A percentile compares a stretch with the other conserved stretches of the same genome.
phyloP scores from a whole-genome alignment of 2,113 vertebrate species.

The Acinonyx jubatus region DNA sequence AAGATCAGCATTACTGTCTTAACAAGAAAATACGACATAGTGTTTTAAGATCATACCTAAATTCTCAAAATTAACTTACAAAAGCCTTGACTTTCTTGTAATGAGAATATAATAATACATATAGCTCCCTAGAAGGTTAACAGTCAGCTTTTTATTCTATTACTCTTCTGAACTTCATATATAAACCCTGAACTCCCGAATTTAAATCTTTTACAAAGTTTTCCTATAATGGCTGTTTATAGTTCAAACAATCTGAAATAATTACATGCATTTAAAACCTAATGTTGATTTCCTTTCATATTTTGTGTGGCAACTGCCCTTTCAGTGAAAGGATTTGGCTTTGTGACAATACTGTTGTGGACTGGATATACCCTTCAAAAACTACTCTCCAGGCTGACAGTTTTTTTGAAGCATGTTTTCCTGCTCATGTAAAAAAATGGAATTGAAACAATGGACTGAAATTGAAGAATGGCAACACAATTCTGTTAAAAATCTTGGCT shows the following conservation, averaged over 20 bases:
- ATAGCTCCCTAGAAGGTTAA: not conserved
- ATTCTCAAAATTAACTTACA: not conserved
- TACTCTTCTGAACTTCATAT: conserved; percentile 24
- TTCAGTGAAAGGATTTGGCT: not conserved
- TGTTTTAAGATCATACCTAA: conserved; percentile 26
- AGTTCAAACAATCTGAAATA: conserved; percentile 15
- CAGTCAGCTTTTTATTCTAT: not conserved
- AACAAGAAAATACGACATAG: not conserved
- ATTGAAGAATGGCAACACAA: not conserved
- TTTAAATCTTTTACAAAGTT: not conserved
- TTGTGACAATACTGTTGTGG: not conserved
- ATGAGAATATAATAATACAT: conserved; percentile 16
- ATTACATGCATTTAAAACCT: conserved; percentile 9
- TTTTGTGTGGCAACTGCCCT: not conserved
- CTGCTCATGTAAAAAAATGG: not conserved
- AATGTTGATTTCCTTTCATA: not conserved
- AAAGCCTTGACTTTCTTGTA: not conserved
- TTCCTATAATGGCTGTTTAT: not conserved
- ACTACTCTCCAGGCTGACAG: not conserved
- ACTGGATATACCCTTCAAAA: not conserved
- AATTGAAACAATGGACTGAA: conserved; percentile 11
- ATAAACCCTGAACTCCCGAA: not conserved
- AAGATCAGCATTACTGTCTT: not conserved
- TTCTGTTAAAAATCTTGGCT: conserved; percentile 12
- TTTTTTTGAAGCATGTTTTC: conserved; percentile 28